Percentiles rank a stretch among this genome's conserved stretches.
Conservation (phyloP, 2,113 vertebrate species). For the Sphyrna mokarran region DNA sequence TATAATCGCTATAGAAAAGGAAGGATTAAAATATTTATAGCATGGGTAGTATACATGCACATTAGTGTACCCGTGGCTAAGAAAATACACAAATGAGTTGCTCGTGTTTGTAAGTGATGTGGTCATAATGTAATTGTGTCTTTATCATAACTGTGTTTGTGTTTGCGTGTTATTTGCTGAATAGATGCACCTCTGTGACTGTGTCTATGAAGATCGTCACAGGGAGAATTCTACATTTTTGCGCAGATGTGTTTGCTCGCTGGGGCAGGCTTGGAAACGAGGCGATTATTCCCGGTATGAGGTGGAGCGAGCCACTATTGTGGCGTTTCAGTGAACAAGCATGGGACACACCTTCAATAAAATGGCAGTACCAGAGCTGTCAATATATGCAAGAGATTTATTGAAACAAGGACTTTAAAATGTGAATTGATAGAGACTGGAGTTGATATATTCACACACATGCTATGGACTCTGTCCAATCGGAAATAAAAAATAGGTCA, state of each 20-base stretch:
- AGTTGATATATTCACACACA: neutral
- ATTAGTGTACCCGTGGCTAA: no score
- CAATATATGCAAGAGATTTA: neutral
- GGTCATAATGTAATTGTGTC: neutral
- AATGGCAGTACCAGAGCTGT: neutral
- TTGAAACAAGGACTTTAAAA: neutral
- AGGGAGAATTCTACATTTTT: neutral
- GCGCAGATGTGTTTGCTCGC: neutral
- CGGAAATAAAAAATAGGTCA: neutral
- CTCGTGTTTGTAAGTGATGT: neutral
- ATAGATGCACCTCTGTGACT: neutral
- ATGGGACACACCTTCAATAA: neutral
- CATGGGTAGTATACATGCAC: neutral
- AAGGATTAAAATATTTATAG: neutral
- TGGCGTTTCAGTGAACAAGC: neutral
- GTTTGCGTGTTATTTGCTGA: neutral
- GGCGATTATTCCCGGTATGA: neutral
- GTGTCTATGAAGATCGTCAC: neutral
- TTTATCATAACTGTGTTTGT: neutral
- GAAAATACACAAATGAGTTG: neutral
- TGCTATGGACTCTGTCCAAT: neutral
- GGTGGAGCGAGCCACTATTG: neutral
- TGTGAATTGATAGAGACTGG: neutral
- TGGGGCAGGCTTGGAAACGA: neutral
- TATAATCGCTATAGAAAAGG: no score